Evolutionary conservation across 2,797 vertebrate species (phyloP), one percentile per base, ranked within the genome.

Genomic region (Melanogrammus aeglefinus): DNA sequence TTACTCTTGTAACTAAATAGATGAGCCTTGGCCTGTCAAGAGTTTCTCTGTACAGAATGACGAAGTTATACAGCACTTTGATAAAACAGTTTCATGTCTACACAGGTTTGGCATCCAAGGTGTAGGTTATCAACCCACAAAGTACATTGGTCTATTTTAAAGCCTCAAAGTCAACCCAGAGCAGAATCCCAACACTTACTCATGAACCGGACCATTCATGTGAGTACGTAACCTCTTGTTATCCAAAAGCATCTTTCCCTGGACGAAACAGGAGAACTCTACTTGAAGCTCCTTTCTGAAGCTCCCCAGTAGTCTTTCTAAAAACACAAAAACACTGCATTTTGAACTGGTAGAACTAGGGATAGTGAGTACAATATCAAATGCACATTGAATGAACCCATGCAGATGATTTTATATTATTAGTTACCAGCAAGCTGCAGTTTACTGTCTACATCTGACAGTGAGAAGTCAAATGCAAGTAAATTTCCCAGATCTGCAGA

Each of bases 391-490:
- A 39, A 39, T 39, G 38, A 39, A 39, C 38, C 38, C 38, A 39
- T 39, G 38, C 38, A 39, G 38, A 39, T 7, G 10, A 12, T 57
- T 18, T 36, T 21, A 18, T 63, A 24, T 63, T 24, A 18, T 63
- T 24, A 10, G 21, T 44, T 84, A 97, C 96, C 96, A 57, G 95
- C 96, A 0, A 41, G 86, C 33, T 91, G 90, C 35, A 97, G 93
- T 7, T 94, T 93, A 0, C 79, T 6, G 1, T 96, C 95, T 1
- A 96, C 89, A n/a, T 97, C 95, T 0, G 86, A 78, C 24, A 95
- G 87, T 2, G 94, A 91, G 82, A 97, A 92, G 38, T 94, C 92
- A 86, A 98, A 96, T 14, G 80, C 75, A 1, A 90, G 81, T 2
- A 96, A 91, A 0, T 89, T 79, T n/a, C 96, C 95, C 3, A 95